Evolutionary conservation across 2,888 invertebrate species (phyloP).

Genomic region (Pachliopta kotzebuea): DNA sequence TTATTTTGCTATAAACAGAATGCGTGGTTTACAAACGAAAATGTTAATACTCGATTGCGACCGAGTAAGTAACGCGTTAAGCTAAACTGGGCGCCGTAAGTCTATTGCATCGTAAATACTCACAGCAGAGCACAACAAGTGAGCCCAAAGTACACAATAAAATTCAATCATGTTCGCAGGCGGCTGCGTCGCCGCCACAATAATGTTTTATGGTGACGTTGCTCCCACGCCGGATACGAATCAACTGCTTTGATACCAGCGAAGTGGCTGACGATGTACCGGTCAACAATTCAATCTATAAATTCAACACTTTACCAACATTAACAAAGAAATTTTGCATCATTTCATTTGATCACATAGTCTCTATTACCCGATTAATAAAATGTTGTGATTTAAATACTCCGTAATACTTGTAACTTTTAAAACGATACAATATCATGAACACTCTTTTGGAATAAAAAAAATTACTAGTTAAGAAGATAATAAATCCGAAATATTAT

Average conservation of each 20-base stretch:
- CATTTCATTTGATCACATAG: too few relatives aligned
- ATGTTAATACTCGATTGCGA: slow-evolving; percentile 12
- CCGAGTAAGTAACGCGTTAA: slow-evolving; percentile 24
- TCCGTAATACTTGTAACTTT: too few relatives aligned
- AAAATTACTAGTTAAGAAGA: too few relatives aligned
- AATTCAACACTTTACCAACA: background rate
- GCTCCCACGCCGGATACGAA: slow-evolving; percentile 63
- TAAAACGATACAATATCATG: too few relatives aligned
- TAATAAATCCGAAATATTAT: too few relatives aligned
- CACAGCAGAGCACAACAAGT: slow-evolving; percentile 41
- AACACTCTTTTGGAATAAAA: too few relatives aligned
- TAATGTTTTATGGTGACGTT: slow-evolving; percentile 72
- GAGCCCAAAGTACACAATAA: slow-evolving; percentile 63
- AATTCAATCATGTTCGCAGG: slow-evolving; percentile 71
- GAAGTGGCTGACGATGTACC: slow-evolving; percentile 6
- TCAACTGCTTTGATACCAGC: slow-evolving; percentile 40
- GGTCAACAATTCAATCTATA: slow-evolving; percentile 13
- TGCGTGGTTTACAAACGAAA: background rate
- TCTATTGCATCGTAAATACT: slow-evolving; percentile 32
- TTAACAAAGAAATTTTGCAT: background rate
- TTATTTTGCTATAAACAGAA: background rate
- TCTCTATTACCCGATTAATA: too few relatives aligned
- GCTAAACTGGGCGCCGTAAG: slow-evolving; percentile 27
- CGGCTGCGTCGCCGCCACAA: slow-evolving; percentile 55
- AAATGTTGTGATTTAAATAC: too few relatives aligned